phyloP scores from a whole-genome alignment of 1,140 invertebrate genomes.

The Nautilus pompilius region DNA sequence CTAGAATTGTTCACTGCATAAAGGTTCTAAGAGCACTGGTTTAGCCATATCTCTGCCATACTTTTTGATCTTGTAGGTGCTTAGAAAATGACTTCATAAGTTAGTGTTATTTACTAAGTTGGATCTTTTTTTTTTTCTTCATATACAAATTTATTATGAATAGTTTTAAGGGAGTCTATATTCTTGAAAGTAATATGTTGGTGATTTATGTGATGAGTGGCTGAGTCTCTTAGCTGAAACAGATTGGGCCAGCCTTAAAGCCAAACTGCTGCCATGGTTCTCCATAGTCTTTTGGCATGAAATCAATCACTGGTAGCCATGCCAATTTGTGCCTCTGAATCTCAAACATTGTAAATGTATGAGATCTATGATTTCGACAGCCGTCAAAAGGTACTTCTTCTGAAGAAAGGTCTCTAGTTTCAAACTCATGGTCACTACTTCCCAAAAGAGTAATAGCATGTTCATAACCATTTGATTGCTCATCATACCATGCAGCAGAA shows the following conservation, averaged over 20 bases:
- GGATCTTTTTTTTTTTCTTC: too few relatives aligned
- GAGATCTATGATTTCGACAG: slow-evolving; percentile 63
- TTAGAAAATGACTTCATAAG: too few relatives aligned
- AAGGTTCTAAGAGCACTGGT: too few relatives aligned
- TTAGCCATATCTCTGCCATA: too few relatives aligned
- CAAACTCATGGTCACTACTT: slow-evolving; percentile 68
- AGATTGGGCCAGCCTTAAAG: slow-evolving; percentile 78
- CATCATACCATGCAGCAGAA: slow-evolving; percentile 68
- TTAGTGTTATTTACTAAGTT: too few relatives aligned
- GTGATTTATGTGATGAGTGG: too few relatives aligned
- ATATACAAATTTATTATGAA: too few relatives aligned
- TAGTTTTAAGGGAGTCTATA: too few relatives aligned
- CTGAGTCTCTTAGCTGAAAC: slow-evolving; percentile 74
- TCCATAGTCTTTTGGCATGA: slow-evolving; percentile 74
- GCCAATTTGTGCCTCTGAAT: slow-evolving; percentile 68
- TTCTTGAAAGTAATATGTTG: too few relatives aligned
- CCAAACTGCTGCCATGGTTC: slow-evolving; percentile 76
- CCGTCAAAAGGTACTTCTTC: slow-evolving; percentile 64
- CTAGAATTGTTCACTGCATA: too few relatives aligned
- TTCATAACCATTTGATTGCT: slow-evolving; percentile 57
- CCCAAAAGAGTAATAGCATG: slow-evolving; percentile 66
- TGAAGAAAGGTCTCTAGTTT: slow-evolving; percentile 53
- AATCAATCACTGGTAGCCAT: slow-evolving; percentile 75
- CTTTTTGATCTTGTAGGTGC: too few relatives aligned
- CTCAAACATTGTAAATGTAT: slow-evolving; percentile 72